Evolutionary conservation across 2,888 invertebrate species (phyloP).

Genomic region (Polyommatus icarus): DNA sequence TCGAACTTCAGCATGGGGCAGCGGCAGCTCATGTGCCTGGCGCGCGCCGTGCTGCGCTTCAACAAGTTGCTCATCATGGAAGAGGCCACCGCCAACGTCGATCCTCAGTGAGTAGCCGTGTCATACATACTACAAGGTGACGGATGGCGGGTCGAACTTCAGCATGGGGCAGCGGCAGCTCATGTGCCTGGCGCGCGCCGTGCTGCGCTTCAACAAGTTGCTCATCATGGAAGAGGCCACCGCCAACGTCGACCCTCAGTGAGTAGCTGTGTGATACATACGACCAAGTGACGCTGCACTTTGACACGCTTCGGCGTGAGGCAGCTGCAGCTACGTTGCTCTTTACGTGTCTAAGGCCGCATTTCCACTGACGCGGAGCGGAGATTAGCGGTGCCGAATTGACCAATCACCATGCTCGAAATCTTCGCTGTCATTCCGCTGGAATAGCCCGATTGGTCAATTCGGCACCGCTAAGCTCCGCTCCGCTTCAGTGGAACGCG

Average conservation of each 20-base stretch:
- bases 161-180: slow-evolving; percentile 50
- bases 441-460: too few relatives aligned
- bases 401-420: too few relatives aligned
- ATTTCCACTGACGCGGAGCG: too few relatives aligned
- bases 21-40: slow-evolving; percentile 84
- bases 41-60: slow-evolving; percentile 89
- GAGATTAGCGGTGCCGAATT: too few relatives aligned
- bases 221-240: slow-evolving; percentile 96
- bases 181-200: slow-evolving; percentile 89
- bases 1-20: slow-evolving; percentile 80
- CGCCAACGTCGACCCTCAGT: too few relatives aligned
- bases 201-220: slow-evolving; percentile 90
- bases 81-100: slow-evolving; percentile 85
- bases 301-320: too few relatives aligned
- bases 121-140: not conserved
- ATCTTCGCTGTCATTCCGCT: too few relatives aligned
- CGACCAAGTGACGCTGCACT: too few relatives aligned
- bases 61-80: slow-evolving; percentile 93
- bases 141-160: slow-evolving; percentile 76
- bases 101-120: not conserved
- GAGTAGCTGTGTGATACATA: slow-evolving; percentile 76
- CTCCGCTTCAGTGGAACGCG: too few relatives aligned
- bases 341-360: too few relatives aligned
- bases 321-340: too few relatives aligned
- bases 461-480: too few relatives aligned